Evolutionary conservation across 2,797 vertebrate genomes (phyloP), one percentile per base, ranked within the genome.

Genomic region (Pseudochaenichthys georgianus): DNA sequence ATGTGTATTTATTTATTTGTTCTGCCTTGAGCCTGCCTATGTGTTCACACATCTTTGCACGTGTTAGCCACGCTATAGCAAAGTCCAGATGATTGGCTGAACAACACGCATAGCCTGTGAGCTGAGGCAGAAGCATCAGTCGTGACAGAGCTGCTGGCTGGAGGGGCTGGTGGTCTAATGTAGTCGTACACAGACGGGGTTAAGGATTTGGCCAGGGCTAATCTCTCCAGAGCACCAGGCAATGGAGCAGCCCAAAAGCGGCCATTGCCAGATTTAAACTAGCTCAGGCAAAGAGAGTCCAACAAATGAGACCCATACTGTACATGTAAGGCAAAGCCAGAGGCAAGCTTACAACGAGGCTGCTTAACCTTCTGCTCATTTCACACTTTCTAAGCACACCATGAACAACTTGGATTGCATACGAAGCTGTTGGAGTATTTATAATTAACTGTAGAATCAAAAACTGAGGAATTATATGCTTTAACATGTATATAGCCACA

Each of bases 61-160:
- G 53, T 63, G 76, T 82, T 75, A 78, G 83, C 77, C 51, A 64
- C 15, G n/a, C 60, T 82, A 63, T 16, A 67, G 54, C 64, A 43
- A 60, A 78, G 45, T 59, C 63, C 73, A 77, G 65, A 82, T 81
- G 79, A 86, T 48, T 9, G 60, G 70, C 41, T 73, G 75, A 78
- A 70, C 43, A 54, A 66, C 41, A 52, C 42, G 43, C 77, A 72
- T 52, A 61, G 58, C 46, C 58, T 60, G 85, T 81, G 86, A 88
- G 75, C 64, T 74, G 82, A 87, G 64, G 82, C 88, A 87, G 84
- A 90, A 90, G 81, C 70, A 43, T 38, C 52, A 4, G 66, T 41
- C 46, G 70, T 88, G 87, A 87, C 84, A 83, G 83, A 86, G 80
- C 83, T 78, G 79, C 74, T 47, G 84, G 85, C 80, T 62, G 58